Evolutionary conservation across 2,888 invertebrate species (phyloP).

Genomic region (Podotricha telesiphe): DNA sequence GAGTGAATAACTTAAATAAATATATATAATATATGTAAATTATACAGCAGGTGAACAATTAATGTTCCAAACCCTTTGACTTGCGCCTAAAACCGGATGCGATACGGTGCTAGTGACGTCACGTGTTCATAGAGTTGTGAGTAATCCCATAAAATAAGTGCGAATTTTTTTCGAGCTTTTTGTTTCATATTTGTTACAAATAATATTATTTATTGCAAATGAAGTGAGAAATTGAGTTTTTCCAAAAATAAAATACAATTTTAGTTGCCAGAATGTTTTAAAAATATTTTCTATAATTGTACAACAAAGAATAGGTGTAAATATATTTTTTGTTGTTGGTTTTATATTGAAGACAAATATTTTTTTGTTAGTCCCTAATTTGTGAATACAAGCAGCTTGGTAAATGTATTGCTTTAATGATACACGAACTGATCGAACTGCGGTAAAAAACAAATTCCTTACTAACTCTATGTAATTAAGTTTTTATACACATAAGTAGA

Average conservation of each 20-base stretch:
- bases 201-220: no score
- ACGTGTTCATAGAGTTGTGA: neutral
- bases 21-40: conserved; percentile 28
- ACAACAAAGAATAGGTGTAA: no score
- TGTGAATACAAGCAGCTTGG: neutral
- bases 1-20: conserved; percentile 16
- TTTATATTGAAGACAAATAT: neutral
- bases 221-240: no score
- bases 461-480: neutral
- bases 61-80: conserved; percentile 19
- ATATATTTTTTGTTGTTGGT: no score
- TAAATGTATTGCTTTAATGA: conserved; percentile 2
- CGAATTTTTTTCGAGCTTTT: no score
- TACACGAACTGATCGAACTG: neutral
- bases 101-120: conserved; percentile 3
- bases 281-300: neutral
- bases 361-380: neutral
- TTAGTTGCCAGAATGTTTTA: no score
- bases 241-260: no score
- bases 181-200: no score
- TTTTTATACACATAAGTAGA: neutral
- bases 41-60: conserved; percentile 29
- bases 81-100: neutral
- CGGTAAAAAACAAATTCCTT: neutral
- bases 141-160: neutral